Evolutionary conservation across 2,888 invertebrate genomes (phyloP), one percentile per base, ranked within the genome.

Genomic region (Tridacna crocea): DNA sequence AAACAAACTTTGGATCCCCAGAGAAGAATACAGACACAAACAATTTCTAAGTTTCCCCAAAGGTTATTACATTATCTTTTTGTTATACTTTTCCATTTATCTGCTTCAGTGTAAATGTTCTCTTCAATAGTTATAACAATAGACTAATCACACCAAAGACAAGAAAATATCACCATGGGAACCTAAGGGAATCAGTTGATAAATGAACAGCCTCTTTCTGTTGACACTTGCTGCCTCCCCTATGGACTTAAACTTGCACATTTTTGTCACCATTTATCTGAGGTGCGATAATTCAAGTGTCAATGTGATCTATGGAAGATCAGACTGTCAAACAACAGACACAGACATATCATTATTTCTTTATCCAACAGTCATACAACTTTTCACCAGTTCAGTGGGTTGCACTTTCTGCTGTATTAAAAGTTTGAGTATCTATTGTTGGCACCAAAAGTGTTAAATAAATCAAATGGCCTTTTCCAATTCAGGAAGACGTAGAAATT

Each of bases 131-230:
- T 70, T 70, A 51, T 70, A 70, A 70, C 46, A 70, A 51, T 47
- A 24, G 70, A 70, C 70, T 70, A 70, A 70, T 70, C 70, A 70
- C 48, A 51, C 68, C n/a, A 26, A 22, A 51, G 70, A 70, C 70
- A 70, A 70, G 70, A 19, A 60, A 61, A n/a, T 72, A 68, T 77
- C 66, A 63, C 72, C 75, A 46, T 12, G 63, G 72, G 80, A 68
- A 70, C 46, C 24, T 12, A n/a, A 36, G 63, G 26, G 47, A 63
- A 72, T 27, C n/a, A 27, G 13, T 72, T 78, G 70, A 70, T 70
- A 26, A 51, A 70, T 70, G 70, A 70, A 70, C 70, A 70, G 48
- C 55, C 55, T 47, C 47, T 51, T 70, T 26, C 51, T 24, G 26
- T 24, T 70, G 70, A 70, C 70, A 70, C 70, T 70, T 70, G 22